These are phyloP conservation scores for Sinohyriopsis cumingii DNA, from an alignment of 2,888 invertebrate species.

Conservation along the genomic window DNA sequence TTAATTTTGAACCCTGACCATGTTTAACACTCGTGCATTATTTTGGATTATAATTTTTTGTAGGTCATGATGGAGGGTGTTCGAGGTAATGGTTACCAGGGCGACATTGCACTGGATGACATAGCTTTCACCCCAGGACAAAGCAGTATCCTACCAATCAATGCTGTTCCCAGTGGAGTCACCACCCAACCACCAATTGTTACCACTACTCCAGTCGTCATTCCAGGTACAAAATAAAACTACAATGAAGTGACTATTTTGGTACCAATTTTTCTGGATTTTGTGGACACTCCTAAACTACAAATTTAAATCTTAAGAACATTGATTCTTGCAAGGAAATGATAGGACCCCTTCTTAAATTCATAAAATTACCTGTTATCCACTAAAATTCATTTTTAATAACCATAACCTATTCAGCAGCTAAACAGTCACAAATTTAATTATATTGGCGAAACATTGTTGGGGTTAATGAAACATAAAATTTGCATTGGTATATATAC, in stretches of 20 bases:
- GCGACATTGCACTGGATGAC: conserved; percentile 61
- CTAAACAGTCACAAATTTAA: too few relatives aligned
- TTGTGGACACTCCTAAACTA: too few relatives aligned
- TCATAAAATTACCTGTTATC: too few relatives aligned
- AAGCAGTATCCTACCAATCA: conserved; percentile 37
- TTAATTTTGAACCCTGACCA: background rate
- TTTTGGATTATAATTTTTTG: conserved; percentile 2
- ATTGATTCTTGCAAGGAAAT: too few relatives aligned
- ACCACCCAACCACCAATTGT: conserved; percentile 22
- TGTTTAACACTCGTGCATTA: background rate
- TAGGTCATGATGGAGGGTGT: conserved; percentile 50
- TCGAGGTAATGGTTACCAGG: conserved; percentile 49
- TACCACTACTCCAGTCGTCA: conserved; percentile 24
- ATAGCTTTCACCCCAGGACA: conserved; percentile 36
- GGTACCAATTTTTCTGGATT: too few relatives aligned
- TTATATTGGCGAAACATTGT: too few relatives aligned
- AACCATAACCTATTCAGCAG: too few relatives aligned
- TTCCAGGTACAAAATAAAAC: conserved; percentile 28
- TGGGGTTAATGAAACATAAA: too few relatives aligned
- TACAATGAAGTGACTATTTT: background rate
- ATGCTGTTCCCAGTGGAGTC: conserved; percentile 27
- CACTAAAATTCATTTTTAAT: too few relatives aligned
- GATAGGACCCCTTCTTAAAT: too few relatives aligned
- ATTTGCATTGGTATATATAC: too few relatives aligned
- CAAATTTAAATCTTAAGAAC: too few relatives aligned